These are phyloP conservation scores for Proisotoma minuta DNA, from an alignment of 2,888 invertebrate species.

Conservation along the genomic window DNA sequence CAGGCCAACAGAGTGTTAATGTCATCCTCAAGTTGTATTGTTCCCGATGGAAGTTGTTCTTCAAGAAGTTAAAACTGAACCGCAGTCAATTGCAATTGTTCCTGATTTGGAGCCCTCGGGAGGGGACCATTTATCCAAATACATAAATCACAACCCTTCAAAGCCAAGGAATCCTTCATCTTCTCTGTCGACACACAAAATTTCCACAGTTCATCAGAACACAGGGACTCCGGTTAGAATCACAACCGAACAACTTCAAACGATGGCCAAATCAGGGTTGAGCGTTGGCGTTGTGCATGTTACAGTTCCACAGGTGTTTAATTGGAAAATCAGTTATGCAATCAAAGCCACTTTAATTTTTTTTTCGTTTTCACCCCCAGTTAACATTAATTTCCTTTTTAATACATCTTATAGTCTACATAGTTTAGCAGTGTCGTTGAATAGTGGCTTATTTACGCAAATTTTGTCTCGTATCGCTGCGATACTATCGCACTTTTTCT, in stretches of 20 bases:
- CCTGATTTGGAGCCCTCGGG: slow-evolving; percentile 33
- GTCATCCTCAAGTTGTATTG: too few species aligned
- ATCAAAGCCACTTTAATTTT: not conserved
- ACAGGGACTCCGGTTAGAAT: slow-evolving; percentile 44
- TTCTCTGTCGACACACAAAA: not conserved
- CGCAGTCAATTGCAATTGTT: slow-evolving; percentile 11
- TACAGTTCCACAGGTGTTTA: slow-evolving; percentile 58
- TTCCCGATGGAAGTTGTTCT: slow-evolving; percentile 47
- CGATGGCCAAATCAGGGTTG: slow-evolving; percentile 54
- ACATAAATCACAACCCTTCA: not conserved
- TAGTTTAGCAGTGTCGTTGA: too few species aligned
- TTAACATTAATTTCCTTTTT: not conserved
- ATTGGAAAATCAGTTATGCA: not conserved
- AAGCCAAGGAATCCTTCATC: not conserved
- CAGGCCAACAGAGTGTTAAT: not conserved
- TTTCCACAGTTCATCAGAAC: slow-evolving; percentile 16
- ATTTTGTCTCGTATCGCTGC: too few species aligned
- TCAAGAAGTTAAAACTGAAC: slow-evolving; percentile 42
- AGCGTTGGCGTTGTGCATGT: slow-evolving; percentile 89
- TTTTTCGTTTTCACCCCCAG: not conserved
- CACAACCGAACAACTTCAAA: slow-evolving; percentile 45
- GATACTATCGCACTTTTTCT: too few species aligned
- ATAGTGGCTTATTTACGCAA: too few species aligned
- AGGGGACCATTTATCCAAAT: not conserved
- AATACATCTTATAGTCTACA: not conserved